These are phyloP conservation scores for Ailurus styani DNA, from an alignment of 2,113 vertebrate genomes.

Conservation along the genomic window DNA sequence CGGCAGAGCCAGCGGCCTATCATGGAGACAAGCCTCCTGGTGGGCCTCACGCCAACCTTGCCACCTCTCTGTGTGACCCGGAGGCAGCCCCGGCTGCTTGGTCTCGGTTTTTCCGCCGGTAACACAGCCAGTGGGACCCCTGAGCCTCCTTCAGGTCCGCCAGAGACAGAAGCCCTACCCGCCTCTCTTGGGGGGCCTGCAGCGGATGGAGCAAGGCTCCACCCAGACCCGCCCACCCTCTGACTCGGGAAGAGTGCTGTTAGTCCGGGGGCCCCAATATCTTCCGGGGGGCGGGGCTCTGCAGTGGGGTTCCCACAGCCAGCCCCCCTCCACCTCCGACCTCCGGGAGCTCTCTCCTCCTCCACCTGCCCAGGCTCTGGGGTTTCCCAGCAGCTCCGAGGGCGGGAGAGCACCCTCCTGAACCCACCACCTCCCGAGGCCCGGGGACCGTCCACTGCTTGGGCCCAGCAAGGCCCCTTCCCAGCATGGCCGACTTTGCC, in stretches of 20 bases:
- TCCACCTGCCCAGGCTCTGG: neutral
- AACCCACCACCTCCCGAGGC: neutral
- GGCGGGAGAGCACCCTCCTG: neutral
- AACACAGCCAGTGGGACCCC: rapidly evolving
- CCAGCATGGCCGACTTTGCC: conserved; percentile 39
- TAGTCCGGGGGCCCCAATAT: neutral
- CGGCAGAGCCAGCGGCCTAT: neutral
- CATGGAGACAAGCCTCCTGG: rapidly evolving
- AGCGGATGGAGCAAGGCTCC: neutral
- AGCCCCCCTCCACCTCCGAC: rapidly evolving
- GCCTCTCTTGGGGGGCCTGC: too few relatives aligned
- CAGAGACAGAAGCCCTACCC: neutral
- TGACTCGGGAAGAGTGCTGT: neutral
- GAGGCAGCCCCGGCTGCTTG: neutral
- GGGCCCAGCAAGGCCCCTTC: conserved; percentile 47
- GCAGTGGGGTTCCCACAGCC: rapidly evolving
- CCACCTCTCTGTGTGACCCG: too few relatives aligned
- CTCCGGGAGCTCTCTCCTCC: rapidly evolving
- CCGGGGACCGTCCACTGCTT: neutral
- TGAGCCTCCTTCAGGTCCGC: neutral
- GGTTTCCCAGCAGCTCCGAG: neutral
- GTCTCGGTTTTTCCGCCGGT: neutral
- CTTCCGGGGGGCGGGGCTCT: rapidly evolving
- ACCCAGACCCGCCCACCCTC: neutral
- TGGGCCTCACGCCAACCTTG: rapidly evolving